phyloP scores from a whole-genome alignment of 2,797 vertebrate species.

The Simalia tracyae region DNA sequence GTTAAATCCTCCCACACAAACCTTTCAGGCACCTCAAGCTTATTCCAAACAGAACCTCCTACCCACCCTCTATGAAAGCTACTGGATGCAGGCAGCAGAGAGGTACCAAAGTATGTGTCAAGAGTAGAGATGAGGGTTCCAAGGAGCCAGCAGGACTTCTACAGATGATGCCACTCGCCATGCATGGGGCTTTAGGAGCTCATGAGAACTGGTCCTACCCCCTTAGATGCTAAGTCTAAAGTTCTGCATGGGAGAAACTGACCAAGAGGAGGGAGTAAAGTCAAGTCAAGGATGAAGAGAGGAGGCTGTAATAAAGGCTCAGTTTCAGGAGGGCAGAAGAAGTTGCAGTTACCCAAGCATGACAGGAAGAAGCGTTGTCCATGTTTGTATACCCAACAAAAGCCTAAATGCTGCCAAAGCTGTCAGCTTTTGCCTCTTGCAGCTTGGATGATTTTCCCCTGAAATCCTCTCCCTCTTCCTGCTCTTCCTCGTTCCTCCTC shows the following conservation, averaged over 20 bases:
- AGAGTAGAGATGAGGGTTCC: background rate
- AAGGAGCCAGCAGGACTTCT: background rate
- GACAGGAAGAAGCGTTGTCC: background rate
- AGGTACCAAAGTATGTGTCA: background rate
- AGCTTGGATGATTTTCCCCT: background rate
- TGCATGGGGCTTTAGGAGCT: background rate
- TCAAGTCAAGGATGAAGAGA: background rate
- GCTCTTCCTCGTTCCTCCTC: slow-evolving; percentile 34
- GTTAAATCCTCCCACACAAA: background rate
- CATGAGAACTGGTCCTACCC: background rate
- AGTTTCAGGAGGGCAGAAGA: background rate
- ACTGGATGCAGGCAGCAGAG: background rate
- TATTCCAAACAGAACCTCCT: background rate
- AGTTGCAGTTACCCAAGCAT: background rate
- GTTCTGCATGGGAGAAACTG: background rate
- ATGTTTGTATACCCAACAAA: background rate
- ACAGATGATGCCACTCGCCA: background rate
- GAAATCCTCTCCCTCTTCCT: background rate
- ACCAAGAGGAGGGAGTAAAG: background rate
- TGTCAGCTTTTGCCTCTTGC: background rate
- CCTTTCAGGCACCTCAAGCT: background rate
- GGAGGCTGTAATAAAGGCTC: background rate
- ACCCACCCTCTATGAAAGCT: background rate
- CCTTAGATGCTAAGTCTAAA: background rate
- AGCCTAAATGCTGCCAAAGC: slow-evolving; percentile 29